Base-by-base conservation (phyloP, 2,888 invertebrate species). In the Catocala nupta region DNA sequence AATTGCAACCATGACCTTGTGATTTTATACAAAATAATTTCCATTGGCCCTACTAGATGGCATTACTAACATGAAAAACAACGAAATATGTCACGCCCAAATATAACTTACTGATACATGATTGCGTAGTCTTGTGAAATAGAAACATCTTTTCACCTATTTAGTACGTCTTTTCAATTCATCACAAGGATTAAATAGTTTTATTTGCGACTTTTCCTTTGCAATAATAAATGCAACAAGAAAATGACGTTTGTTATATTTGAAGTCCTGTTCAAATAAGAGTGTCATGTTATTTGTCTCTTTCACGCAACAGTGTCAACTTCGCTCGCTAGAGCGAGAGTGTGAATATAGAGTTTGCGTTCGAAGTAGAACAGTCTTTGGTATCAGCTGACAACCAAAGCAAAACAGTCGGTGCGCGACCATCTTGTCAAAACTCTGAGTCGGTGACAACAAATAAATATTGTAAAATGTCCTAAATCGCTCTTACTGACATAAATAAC, bases 301-400 rank as follows among this genome's bases (percentile, higher is more conserved):
- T 86, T 81, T 77, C 68, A 36, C 73, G 51, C 48, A 4, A 3
- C 0, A 0, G 10, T 34, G 13, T 10, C 44, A 39, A 25, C 13
- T 5, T 0, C 0, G 1, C 52, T 71, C 39, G 81, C 63, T 65
- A 76, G 78, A 91, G 73, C 59, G 89, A 88, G 86, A 85, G 0
- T 71, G 59, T 61, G 44, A 42, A 73, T 73, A 55, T 70, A 61
- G 71, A 70, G 66, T 68, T 81, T 87, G 75, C 84, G 85, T 84
- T 87, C 85, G 79, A 85, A 90, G 76, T 82, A 83, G 79, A 90
- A 87, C 90, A 87, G 88, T 83, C 77, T 86, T 88, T 91, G 90
- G 91, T 94, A 94, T 94, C 94, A 94, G 94, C 94, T 94, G 94
- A 94, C 94, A 94, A 93, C 89, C 94, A 94, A 94, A 94, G 94